Base-by-base conservation (phyloP, 2,113 vertebrate species). In the Neolamprologus falcicula region DNA sequence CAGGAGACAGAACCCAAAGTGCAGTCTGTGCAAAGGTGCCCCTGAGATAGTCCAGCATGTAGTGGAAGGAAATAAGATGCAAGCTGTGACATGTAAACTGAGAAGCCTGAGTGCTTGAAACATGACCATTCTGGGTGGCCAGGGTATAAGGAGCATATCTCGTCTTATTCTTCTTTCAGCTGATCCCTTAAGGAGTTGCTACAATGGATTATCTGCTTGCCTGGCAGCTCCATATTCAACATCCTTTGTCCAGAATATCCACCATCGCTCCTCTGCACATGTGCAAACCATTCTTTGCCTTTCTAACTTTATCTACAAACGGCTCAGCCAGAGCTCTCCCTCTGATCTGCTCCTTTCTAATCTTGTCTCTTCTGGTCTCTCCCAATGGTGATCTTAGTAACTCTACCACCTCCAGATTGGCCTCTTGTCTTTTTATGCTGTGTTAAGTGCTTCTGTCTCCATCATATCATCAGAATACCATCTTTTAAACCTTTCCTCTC, bases 371-470 rank as follows among this genome's bases (percentile, higher is more conserved):
- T 16, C 37, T 68, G 63, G 19, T 40, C 33, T 13, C 63, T 40
- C 63, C 63, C 63, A 40, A 21, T 37, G 33, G 33, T 5, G 1
- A 66, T 21, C 33, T 57, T 11, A 37, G 61, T 37, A 66, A 37
- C 33, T 66, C 61, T 8, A n/a, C 17, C 63, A 68, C 19, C 63
- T 68, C 7, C 63, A 68, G 33, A 21, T 68, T 21, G 35, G 19
- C 33, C 33, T 68, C 63, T 1, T 40, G 63, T 40, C 63, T 68
- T 68, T 68, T 3, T 68, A 40, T 68, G 59, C 59, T 7, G 16
- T 61, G 57, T 61, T 61, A 37, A 68, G 63, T 37, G 63, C 33
- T 37, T 13, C 63, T 40, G 11, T 68, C 63, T 68, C 63, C 59
- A 63, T 63, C 26, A 19, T 33, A 63, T 2, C 59, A 63, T 63